Conservation (phyloP, 2,113 vertebrate species). For the Ceuthmochares aereus region DNA sequence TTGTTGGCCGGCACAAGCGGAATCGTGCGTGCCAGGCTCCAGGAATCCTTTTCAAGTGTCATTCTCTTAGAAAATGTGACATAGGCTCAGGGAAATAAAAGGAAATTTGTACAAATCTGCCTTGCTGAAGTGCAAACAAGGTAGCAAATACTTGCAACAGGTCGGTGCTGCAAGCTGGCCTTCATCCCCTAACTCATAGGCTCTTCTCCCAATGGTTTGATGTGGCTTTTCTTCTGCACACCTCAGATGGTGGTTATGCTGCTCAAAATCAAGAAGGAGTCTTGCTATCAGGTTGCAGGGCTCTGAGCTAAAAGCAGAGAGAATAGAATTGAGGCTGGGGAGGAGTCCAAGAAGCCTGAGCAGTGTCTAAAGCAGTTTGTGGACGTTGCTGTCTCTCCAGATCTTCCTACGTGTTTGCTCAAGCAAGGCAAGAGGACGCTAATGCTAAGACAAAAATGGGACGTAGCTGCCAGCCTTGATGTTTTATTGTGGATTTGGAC, state of each 20-base stretch:
- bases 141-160: neutral
- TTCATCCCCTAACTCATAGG: accelerated
- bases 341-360: neutral
- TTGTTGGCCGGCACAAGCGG: slow-evolving; percentile 17
- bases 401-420: neutral
- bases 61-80: neutral
- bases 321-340: neutral
- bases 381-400: too few species aligned
- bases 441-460: neutral
- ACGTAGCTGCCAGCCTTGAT: neutral
- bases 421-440: neutral
- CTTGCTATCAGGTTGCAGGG: neutral
- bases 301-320: neutral
- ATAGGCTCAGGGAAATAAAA: accelerated
- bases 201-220: neutral
- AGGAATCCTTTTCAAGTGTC: slow-evolving; percentile 59
- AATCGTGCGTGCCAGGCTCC: neutral
- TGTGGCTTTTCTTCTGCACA: neutral
- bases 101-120: neutral
- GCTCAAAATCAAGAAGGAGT: neutral
- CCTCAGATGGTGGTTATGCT: neutral
- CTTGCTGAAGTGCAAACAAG: neutral
- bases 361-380: accelerated
- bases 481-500: neutral
- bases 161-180: neutral